Evolutionary conservation across 2,888 invertebrate genomes (phyloP).

Genomic region (Dexiosoma caninum): DNA sequence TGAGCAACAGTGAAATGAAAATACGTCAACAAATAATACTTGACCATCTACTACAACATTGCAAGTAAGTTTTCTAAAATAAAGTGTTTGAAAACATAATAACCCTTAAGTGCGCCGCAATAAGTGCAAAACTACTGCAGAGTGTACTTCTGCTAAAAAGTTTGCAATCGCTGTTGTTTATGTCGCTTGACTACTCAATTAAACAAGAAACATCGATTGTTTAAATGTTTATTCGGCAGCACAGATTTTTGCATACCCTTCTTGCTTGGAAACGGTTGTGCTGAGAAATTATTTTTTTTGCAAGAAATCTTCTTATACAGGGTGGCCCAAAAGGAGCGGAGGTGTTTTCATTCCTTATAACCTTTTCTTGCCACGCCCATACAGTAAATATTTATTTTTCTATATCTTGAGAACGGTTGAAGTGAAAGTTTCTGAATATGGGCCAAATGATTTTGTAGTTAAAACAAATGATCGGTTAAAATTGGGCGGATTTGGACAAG

Average conservation of each 20-base stretch:
- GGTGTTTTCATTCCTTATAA: too few relatives aligned
- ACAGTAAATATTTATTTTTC: too few relatives aligned
- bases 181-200: background rate
- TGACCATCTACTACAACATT: conserved; percentile 30
- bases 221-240: background rate
- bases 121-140: conserved; percentile 2
- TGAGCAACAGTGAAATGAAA: background rate
- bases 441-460: too few relatives aligned
- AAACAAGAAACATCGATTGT: background rate
- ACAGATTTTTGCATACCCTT: background rate
- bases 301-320: too few relatives aligned
- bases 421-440: too few relatives aligned
- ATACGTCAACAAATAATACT: conserved; percentile 24
- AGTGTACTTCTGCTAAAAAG: background rate
- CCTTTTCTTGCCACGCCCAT: too few relatives aligned
- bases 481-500: too few relatives aligned
- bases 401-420: too few relatives aligned
- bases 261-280: background rate
- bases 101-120: conserved; percentile 44
- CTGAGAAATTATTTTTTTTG: background rate
- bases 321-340: too few relatives aligned
- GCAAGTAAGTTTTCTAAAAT: conserved; percentile 14
- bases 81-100: conserved; percentile 8
- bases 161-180: background rate
- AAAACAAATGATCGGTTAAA: too few relatives aligned